phyloP scores from a whole-genome alignment of 1,140 invertebrate species.

The Penaeus indicus region DNA sequence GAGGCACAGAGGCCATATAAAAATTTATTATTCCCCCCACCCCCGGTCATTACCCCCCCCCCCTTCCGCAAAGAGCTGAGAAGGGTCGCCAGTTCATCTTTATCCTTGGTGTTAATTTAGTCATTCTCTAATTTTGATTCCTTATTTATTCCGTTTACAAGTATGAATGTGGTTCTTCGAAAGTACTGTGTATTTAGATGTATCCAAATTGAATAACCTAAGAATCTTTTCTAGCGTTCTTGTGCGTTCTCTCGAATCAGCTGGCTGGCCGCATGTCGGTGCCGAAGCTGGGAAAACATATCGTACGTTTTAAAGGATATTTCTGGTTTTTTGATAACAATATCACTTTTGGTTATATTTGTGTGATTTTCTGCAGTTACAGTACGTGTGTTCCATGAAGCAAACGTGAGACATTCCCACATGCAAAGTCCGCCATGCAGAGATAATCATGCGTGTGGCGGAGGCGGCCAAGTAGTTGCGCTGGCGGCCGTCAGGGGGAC shows the following conservation, averaged over 20 bases:
- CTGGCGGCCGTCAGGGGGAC: slow-evolving; percentile 62
- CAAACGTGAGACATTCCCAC: not conserved
- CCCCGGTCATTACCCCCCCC: slow-evolving; percentile 39
- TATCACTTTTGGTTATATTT: not conserved
- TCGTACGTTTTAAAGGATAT: slow-evolving; percentile 22
- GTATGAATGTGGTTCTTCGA: not conserved
- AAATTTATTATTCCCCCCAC: slow-evolving; percentile 64
- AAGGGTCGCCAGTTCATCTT: slow-evolving; percentile 48
- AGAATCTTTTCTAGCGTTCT: slow-evolving; percentile 49
- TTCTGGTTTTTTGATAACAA: not conserved
- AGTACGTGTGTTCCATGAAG: not conserved
- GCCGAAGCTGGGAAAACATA: slow-evolving; percentile 42
- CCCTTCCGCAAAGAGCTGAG: slow-evolving; percentile 61
- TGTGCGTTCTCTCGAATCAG: slow-evolving; percentile 55
- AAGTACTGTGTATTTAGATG: not conserved
- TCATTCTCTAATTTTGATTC: not conserved
- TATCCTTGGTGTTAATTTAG: slow-evolving; percentile 2
- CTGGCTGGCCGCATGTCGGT: slow-evolving; percentile 60
- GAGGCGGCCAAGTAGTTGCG: slow-evolving; percentile 37
- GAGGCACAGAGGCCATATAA: slow-evolving; percentile 65
- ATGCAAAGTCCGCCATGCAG: not conserved
- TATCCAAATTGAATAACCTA: slow-evolving; percentile 13
- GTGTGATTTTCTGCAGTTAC: not conserved
- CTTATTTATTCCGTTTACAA: not conserved
- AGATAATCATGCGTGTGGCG: slow-evolving; percentile 56